phyloP scores from a whole-genome alignment of 2,797 vertebrate species.

The Sebastes iracundus region DNA sequence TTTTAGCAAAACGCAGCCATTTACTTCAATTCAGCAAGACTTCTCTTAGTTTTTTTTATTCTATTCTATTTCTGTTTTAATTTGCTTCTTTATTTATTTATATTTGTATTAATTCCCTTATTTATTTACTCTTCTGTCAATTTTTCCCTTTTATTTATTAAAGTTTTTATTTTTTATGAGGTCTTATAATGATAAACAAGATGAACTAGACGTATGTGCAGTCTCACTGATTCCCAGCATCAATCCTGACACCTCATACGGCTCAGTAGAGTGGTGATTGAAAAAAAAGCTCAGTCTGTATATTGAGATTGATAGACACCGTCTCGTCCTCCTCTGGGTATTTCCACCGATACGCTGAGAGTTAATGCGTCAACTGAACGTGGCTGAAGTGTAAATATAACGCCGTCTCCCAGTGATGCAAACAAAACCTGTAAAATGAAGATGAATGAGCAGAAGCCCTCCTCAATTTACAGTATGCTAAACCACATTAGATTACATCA shows the following conservation, averaged over 20 bases:
- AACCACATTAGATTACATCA: constrained; percentile 19
- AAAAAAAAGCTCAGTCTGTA: not conserved
- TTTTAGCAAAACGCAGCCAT: too few relatives aligned
- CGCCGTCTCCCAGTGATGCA: constrained; percentile 17
- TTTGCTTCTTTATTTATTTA: too few relatives aligned
- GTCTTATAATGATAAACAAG: not conserved
- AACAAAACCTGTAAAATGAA: constrained; percentile 37
- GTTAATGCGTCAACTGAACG: not conserved
- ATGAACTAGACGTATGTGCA: not conserved
- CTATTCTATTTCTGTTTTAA: too few relatives aligned
- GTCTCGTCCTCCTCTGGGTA: not conserved
- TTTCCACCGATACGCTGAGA: constrained; percentile 5
- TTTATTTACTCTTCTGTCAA: too few relatives aligned
- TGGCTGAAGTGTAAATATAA: constrained; percentile 20
- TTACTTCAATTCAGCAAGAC: too few relatives aligned
- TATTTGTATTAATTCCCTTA: too few relatives aligned
- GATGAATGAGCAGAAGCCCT: constrained; percentile 44
- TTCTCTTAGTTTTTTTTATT: too few relatives aligned
- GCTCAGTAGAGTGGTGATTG: not conserved
- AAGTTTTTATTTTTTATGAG: too few relatives aligned
- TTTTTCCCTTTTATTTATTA: too few relatives aligned
- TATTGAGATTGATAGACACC: constrained; percentile 14
- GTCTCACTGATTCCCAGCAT: not conserved
- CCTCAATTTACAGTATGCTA: constrained; percentile 22
- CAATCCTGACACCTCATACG: not conserved